phyloP scores from a whole-genome alignment of 2,888 invertebrate species.

The Drosophila basisetae region DNA sequence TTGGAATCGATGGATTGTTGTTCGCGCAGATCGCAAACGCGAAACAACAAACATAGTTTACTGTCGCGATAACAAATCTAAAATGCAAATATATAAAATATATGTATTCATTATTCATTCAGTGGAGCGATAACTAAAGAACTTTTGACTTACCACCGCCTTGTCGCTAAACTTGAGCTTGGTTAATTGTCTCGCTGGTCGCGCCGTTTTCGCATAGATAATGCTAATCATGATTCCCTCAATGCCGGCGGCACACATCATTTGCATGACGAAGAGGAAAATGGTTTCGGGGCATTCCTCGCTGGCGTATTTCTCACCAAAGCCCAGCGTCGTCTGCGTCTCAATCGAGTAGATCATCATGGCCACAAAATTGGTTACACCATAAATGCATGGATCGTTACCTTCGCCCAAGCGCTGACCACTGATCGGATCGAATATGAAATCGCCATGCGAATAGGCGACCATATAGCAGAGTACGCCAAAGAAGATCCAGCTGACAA shows the following conservation, averaged over 20 bases:
- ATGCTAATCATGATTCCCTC: slow-evolving; percentile 88
- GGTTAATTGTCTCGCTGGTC: slow-evolving; percentile 91
- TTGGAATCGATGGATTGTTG: slow-evolving; percentile 93
- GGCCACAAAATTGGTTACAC: slow-evolving; percentile 88
- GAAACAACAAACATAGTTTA: slow-evolving; percentile 91
- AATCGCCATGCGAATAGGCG: slow-evolving; percentile 91
- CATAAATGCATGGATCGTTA: slow-evolving; percentile 86
- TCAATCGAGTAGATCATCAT: slow-evolving; percentile 94
- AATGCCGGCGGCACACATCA: slow-evolving; percentile 88
- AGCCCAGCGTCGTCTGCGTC: slow-evolving; percentile 94
- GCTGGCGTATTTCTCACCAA: slow-evolving; percentile 92
- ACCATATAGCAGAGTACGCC: slow-evolving; percentile 92
- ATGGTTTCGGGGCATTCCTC: slow-evolving; percentile 93
- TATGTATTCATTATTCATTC: neutral
- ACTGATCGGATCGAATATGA: slow-evolving; percentile 87
- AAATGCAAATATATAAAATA: neutral
- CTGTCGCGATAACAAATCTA: slow-evolving; percentile 93
- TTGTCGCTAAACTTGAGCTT: slow-evolving; percentile 93
- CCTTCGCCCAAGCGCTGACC: slow-evolving; percentile 85
- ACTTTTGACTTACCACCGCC: slow-evolving; percentile 87
- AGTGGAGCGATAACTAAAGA: neutral
- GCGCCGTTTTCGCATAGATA: slow-evolving; percentile 91
- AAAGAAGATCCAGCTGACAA: slow-evolving; percentile 92
- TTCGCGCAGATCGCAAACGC: slow-evolving; percentile 91
- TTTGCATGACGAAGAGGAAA: slow-evolving; percentile 91